Conservation (phyloP, 2,113 vertebrate genomes). For the Pan troglodytes region DNA sequence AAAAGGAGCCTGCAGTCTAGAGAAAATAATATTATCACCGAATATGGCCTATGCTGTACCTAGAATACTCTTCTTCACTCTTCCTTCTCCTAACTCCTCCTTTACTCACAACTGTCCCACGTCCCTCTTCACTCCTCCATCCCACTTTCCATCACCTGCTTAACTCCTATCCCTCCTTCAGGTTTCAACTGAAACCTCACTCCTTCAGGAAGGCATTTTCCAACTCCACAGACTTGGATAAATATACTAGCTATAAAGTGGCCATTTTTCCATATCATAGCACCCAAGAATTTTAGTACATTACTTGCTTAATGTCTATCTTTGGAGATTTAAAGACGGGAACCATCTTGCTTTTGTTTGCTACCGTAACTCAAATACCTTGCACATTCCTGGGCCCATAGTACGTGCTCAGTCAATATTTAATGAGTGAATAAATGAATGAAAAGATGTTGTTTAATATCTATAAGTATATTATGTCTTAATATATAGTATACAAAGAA, state of each 20-base stretch:
- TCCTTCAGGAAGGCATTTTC: background rate
- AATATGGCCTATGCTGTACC: background rate
- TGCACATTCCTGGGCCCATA: background rate
- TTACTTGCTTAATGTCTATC: background rate
- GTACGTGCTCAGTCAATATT: background rate
- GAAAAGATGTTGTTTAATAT: background rate
- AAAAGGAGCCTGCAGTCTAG: background rate
- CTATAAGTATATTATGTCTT: background rate
- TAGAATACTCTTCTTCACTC: background rate
- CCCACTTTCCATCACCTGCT: background rate
- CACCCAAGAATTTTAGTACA: background rate
- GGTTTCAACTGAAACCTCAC: background rate
- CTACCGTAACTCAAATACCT: background rate
- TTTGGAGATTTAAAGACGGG: background rate
- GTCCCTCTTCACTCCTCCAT: background rate
- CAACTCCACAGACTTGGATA: background rate
- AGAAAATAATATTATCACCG: background rate
- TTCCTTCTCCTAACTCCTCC: background rate
- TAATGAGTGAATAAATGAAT: background rate
- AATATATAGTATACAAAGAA: background rate
- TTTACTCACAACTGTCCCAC: rapidly evolving
- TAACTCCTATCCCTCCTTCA: background rate
- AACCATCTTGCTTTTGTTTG: background rate
- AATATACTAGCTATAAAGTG: background rate
- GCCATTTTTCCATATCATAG: background rate